A percentile compares a stretch with the other conserved stretches of the same genome.
Evolutionary conservation across 2,888 invertebrate species (phyloP).

Genomic region (Callinectes sapidus): DNA sequence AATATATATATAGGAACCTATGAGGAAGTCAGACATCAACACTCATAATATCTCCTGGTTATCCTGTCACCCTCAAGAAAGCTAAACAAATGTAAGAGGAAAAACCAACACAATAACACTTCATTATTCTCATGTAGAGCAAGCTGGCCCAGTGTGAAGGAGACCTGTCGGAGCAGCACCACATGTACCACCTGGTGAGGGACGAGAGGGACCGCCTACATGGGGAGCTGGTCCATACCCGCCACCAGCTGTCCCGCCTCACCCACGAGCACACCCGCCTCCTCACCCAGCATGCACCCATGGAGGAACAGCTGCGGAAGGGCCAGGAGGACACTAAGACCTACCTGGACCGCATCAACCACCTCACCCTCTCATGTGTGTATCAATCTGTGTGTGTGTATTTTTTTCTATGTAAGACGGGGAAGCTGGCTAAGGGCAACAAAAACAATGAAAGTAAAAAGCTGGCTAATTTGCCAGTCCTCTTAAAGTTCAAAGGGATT

Average conservation of each 20-base stretch:
- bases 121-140: conserved; percentile 37
- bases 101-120: background rate
- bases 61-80: too few species aligned
- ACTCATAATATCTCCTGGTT: background rate
- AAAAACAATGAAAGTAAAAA: too few species aligned
- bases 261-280: conserved; percentile 68
- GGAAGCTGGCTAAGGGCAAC: too few species aligned
- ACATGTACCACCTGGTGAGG: conserved; percentile 64
- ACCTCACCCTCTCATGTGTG: conserved; percentile 67
- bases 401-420: background rate
- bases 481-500: too few species aligned
- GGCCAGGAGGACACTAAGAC: conserved; percentile 70
- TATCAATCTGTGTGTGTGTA: background rate
- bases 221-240: conserved; percentile 64
- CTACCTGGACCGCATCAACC: conserved; percentile 70
- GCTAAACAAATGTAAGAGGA: too few species aligned
- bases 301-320: conserved; percentile 61
- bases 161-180: conserved; percentile 70
- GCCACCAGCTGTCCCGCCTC: conserved; percentile 67
- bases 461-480: too few species aligned
- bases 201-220: conserved; percentile 70
- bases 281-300: conserved; percentile 55
- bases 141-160: conserved; percentile 62
- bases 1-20: too few species aligned
- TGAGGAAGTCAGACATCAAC: background rate